Conservation (phyloP, 2,888 invertebrate species). For the Eucera pruinosa region DNA sequence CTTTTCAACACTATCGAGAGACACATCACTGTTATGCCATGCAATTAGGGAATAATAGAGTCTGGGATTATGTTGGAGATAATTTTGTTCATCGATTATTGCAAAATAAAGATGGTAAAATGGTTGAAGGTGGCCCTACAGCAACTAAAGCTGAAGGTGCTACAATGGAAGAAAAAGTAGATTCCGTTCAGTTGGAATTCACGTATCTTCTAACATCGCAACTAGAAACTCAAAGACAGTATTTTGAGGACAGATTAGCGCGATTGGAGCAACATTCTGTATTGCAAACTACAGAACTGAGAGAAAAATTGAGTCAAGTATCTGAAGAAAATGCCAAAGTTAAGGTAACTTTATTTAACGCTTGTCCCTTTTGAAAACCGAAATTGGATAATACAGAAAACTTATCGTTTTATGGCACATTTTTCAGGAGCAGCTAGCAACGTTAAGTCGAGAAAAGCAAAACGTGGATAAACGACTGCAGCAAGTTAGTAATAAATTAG, state of each 20-base stretch:
- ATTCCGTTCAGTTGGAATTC: conserved; percentile 97
- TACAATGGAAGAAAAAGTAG: conserved; percentile 92
- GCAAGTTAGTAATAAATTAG: conserved; percentile 88
- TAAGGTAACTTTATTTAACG: conserved; percentile 71
- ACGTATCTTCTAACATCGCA: conserved; percentile 98
- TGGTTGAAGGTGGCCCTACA: conserved; percentile 90
- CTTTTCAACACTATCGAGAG: conserved; percentile 96
- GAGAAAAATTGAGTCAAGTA: conserved; percentile 85
- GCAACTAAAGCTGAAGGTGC: conserved; percentile 85
- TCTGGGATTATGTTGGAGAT: conserved; percentile 99
- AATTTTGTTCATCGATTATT: conserved; percentile 98
- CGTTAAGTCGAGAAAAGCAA: conserved; percentile 88
- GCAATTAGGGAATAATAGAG: conserved; percentile 97
- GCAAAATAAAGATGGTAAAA: conserved; percentile 99
- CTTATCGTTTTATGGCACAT: conserved; percentile 35
- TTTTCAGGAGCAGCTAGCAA: conserved; percentile 85
- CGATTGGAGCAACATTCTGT: conserved; percentile 83
- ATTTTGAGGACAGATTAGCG: conserved; percentile 93
- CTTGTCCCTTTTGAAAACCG: background rate
- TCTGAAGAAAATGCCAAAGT: conserved; percentile 84
- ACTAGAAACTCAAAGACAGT: conserved; percentile 95
- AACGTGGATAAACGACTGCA: conserved; percentile 89
- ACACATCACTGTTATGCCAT: conserved; percentile 99
- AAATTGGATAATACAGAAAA: background rate
- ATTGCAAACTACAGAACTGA: conserved; percentile 86